Evolutionary conservation across 1,140 invertebrate species (phyloP), one percentile per base, ranked within the genome.

Genomic region (Drosophila ficusphila): DNA sequence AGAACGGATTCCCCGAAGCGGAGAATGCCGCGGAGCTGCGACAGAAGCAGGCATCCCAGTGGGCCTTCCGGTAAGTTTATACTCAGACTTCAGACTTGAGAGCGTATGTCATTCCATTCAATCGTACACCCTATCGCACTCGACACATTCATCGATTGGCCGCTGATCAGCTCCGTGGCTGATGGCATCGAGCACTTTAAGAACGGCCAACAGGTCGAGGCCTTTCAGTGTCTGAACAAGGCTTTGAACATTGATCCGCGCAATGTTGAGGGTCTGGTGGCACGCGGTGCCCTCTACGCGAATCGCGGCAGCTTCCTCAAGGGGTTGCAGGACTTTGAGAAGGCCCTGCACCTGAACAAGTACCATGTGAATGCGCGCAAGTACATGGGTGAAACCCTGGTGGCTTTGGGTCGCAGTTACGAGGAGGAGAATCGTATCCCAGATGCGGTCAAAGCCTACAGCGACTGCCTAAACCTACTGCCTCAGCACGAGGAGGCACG

Each of bases 141-240:
- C 25, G 23, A 69, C 51, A 75, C 57, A n/a, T 31, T 21, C 34
- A 39, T 57, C 39, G 25, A 47, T 29, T 57, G 46, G 18, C 47
- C 46, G 5, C 8, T 14, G 8, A 33, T 76, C 79, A 95, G 96
- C 81, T 97, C 95, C 88, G 97, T 98, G 16, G 96, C 96, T 27
- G 96, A 98, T 92, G 98, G 98, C 60, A 98, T 99, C 74, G 95
- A 96, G 89, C 95, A 97, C 93, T 98, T 98, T 92, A 99, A 98
- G 92, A 94, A 95, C 54, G 97, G 97, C 34, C 94, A 96, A 82
- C 95, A 97, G 86, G 94, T 96, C 4, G 97, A 99, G 93, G 98
- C 98, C 34, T 98, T 98, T 92, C 97, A 98, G 90, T 97, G 97
- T 88, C 93, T 99, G 1, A 99, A 98, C 92, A 97, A 97, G 92